phyloP scores from a whole-genome alignment of 2,888 invertebrate species.

The Torymus auratus region DNA sequence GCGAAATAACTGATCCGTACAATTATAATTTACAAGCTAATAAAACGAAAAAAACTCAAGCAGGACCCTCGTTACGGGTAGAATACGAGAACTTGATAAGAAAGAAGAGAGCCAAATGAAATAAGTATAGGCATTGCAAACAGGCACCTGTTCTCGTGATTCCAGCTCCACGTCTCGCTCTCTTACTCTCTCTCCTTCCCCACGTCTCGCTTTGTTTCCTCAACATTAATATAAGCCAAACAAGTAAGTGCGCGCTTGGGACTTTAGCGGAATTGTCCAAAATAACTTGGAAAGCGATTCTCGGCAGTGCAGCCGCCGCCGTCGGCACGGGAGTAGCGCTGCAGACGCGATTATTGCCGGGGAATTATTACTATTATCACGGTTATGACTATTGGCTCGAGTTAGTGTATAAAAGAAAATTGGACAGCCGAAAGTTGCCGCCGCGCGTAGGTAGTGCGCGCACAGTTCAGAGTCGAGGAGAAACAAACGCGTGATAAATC shows the following conservation, averaged over 20 bases:
- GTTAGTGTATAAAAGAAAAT: conserved; percentile 17
- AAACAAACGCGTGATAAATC: no score
- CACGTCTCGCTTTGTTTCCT: background rate
- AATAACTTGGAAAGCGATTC: conserved; percentile 15
- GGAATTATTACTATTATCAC: conserved; percentile 37
- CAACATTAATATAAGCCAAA: conserved; percentile 3
- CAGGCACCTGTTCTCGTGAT: no score
- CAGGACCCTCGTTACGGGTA: no score
- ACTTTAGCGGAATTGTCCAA: conserved; percentile 30
- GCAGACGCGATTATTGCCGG: conserved; percentile 5
- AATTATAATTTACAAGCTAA: no score
- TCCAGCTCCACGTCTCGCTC: no score
- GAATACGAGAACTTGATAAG: no score
- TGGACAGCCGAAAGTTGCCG: background rate
- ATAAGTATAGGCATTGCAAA: no score
- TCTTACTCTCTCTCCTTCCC: background rate
- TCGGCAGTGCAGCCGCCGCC: conserved; percentile 8
- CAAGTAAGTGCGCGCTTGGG: conserved; percentile 11
- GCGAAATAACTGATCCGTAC: no score
- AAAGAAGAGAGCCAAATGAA: no score
- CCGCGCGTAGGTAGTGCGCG: background rate
- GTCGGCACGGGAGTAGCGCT: background rate
- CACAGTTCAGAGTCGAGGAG: no score
- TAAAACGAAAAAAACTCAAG: no score
- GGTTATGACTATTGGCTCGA: conserved; percentile 30